Evolutionary conservation across 1,140 invertebrate species (phyloP).

Genomic region (Asobara japonica): DNA sequence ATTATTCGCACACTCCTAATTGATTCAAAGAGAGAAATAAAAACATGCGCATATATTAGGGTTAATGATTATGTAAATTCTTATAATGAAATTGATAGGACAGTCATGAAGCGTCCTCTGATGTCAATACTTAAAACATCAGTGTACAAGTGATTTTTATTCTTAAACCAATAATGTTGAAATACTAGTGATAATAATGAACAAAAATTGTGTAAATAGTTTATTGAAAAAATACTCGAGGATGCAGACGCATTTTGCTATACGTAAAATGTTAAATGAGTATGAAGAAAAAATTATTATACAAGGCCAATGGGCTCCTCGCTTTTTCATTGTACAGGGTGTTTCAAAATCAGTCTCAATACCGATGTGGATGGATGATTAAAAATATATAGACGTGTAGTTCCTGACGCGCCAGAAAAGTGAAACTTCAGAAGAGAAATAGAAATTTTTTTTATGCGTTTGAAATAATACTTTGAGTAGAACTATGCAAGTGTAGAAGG

Average conservation of each 20-base stretch:
- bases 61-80: not conserved
- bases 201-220: constrained; percentile 10
- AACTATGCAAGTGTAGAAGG: too few relatives aligned
- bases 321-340: too few relatives aligned
- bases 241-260: not conserved
- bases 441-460: too few relatives aligned
- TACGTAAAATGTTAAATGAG: not conserved
- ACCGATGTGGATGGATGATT: too few relatives aligned
- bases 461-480: too few relatives aligned
- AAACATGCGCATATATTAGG: not conserved
- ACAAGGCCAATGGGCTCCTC: too few relatives aligned
- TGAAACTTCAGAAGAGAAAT: too few relatives aligned
- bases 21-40: not conserved
- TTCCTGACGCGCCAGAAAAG: too few relatives aligned
- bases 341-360: too few relatives aligned
- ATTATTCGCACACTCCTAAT: too few relatives aligned
- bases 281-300: too few relatives aligned
- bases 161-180: constrained; percentile 6
- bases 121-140: not conserved
- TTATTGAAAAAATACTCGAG: not conserved
- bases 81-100: not conserved
- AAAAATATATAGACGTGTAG: too few relatives aligned
- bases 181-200: not conserved
- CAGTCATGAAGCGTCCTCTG: not conserved
- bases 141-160: constrained; percentile 9